Base-by-base conservation (phyloP, 2,888 invertebrate genomes). In the Lithophane ornitopus region DNA sequence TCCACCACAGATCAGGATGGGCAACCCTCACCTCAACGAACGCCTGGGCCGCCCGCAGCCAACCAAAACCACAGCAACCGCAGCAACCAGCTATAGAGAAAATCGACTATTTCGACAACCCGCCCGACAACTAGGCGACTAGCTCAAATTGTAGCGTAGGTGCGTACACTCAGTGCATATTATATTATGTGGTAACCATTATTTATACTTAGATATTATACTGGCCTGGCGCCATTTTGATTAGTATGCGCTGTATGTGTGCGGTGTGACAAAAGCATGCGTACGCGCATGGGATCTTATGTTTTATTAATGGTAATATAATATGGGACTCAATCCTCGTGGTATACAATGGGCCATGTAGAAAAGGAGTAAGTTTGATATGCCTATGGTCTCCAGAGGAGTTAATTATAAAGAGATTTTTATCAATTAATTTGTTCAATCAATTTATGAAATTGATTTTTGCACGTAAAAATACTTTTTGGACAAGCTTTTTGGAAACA, bases 51-150 rank as follows among this genome's bases (percentile, higher is more conserved):
- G 93, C 94, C 3, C 95, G 95, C 84, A 93, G 92, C 79, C 92
- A 91, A 72, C 86, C 88, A 49, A 87, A 88, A 52, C 66, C 84
- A 26, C 89, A 61, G 81, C 92, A 63, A 41, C 65, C 80, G 4
- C 66, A 80, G 9, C 85, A 84, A 54, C 87, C 77, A 44, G 81
- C 75, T 63, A 86, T 56, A 76, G 90, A 76, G 86, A 94, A 95
- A 84, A 95, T 96, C 75, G 97, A 97, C 91, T 96, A 97, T 91
- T 97, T 97, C 91, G 96, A 97, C 90, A 95, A 95, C 89, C 96
- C 96, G 76, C 96, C 96, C 4, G 95, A 96, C 76, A 92, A 94
- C 89, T 94, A 91, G 81, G 73, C 66, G 65, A 49, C 59, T 88
- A 88, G 88, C 87, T 87, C 86, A 89, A 88, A 79, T 85, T 80